phyloP scores from a whole-genome alignment of 2,888 invertebrate genomes.

The Stenodema calcarata region DNA sequence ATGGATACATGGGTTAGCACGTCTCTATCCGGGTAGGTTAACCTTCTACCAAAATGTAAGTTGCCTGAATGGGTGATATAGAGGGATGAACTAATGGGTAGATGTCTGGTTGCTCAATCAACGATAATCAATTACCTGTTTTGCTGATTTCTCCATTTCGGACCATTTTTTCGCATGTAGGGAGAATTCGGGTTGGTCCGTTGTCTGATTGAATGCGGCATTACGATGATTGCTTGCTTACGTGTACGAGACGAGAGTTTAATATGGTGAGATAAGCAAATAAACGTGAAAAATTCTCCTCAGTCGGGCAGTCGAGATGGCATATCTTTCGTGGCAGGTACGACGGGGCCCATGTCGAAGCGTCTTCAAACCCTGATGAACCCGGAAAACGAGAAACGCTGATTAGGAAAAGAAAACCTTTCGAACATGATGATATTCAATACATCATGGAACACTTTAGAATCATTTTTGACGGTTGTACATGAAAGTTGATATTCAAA shows the following conservation, averaged over 20 bases:
- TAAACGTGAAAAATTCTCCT: background rate
- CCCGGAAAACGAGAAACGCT: background rate
- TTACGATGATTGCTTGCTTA: conserved; percentile 1
- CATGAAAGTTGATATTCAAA: background rate
- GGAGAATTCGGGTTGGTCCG: conserved; percentile 51
- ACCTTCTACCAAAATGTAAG: background rate
- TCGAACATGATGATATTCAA: background rate
- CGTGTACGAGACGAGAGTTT: background rate
- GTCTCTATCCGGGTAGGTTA: background rate
- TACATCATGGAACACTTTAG: background rate
- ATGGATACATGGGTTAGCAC: background rate
- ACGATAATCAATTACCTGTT: conserved; percentile 48
- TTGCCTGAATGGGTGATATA: background rate
- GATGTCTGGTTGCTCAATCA: background rate
- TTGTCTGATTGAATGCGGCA: conserved; percentile 54
- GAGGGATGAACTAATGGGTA: background rate
- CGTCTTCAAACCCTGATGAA: background rate
- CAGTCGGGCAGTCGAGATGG: conserved; percentile 15
- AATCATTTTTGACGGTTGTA: background rate
- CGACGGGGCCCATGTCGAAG: background rate
- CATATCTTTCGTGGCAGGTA: background rate
- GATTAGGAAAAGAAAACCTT: background rate
- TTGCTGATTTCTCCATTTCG: conserved; percentile 52
- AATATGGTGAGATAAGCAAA: conserved; percentile 5
- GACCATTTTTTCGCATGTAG: conserved; percentile 51